Conservation (phyloP, 2,888 invertebrate species). For the Tachina grossa region DNA sequence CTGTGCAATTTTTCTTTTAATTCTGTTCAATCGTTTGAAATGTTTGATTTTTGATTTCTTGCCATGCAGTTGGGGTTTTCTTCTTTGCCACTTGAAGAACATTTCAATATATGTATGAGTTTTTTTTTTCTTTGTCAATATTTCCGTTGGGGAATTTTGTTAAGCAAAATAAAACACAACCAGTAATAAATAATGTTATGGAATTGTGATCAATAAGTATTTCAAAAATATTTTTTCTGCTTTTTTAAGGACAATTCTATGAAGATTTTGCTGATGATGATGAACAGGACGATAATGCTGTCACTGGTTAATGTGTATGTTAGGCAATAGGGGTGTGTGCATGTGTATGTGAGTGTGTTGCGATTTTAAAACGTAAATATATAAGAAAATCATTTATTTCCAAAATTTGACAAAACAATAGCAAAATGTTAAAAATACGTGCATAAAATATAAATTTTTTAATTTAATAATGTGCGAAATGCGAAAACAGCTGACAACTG, state of each 20-base stretch:
- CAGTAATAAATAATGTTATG: conserved; percentile 63
- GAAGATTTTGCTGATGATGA: conserved; percentile 23
- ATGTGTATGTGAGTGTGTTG: background rate
- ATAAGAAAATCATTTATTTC: conserved; percentile 8
- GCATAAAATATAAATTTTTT: conserved; percentile 62
- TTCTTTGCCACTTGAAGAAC: background rate
- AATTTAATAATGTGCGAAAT: conserved; percentile 25
- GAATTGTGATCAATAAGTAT: conserved; percentile 57
- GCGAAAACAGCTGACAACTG: conserved; percentile 21
- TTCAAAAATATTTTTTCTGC: background rate
- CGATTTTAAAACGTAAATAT: background rate
- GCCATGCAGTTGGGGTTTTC: conserved; percentile 44
- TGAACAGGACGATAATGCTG: conserved; percentile 37
- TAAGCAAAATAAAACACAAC: conserved; percentile 1
- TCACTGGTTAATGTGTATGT: conserved; percentile 22
- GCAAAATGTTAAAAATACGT: conserved; percentile 62
- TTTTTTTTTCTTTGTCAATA: conserved; percentile 59
- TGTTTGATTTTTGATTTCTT: conserved; percentile 66
- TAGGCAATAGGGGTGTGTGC: too few species aligned
- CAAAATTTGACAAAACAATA: conserved; percentile 59
- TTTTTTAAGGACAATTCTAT: conserved; percentile 4
- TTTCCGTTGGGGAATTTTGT: conserved; percentile 53
- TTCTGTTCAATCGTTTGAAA: conserved; percentile 64
- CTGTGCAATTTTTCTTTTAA: conserved; percentile 68
- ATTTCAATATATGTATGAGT: conserved; percentile 25